Percentiles rank a stretch among this genome's conserved stretches.
phyloP scores from a whole-genome alignment of 2,113 vertebrate species.

The Oceanites oceanicus region DNA sequence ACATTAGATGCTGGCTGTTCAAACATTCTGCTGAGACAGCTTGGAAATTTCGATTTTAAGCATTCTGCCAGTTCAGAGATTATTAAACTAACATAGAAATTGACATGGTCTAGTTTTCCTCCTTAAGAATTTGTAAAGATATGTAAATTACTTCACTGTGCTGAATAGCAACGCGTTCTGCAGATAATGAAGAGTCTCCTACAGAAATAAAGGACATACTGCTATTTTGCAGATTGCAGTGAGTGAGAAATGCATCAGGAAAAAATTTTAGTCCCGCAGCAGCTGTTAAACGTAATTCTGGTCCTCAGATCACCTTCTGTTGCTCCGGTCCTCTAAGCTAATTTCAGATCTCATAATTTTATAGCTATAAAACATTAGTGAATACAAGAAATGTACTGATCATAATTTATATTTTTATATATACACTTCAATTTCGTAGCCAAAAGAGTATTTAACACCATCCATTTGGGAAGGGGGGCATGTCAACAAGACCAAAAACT shows the following conservation, averaged over 20 bases:
- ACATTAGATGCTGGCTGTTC: not conserved
- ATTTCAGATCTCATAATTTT: not conserved
- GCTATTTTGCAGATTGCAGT: not conserved
- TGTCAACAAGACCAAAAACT: not conserved
- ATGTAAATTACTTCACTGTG: not conserved
- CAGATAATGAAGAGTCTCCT: not conserved
- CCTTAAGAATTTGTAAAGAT: not conserved
- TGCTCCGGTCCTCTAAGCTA: not conserved
- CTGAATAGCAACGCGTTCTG: not conserved
- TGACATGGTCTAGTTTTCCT: not conserved
- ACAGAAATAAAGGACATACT: not conserved
- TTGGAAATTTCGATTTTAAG: not conserved
- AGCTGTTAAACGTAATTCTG: not conserved
- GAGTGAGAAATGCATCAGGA: not conserved
- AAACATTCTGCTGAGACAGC: not conserved
- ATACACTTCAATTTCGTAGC: not conserved
- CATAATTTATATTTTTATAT: not conserved
- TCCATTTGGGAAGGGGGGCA: not conserved
- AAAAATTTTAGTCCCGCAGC: not conserved
- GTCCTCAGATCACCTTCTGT: not conserved
- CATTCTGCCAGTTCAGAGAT: not conserved
- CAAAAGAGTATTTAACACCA: not conserved
- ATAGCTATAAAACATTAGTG: not conserved
- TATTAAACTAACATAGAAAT: not conserved
- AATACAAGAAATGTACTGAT: not conserved